Conservation (phyloP, 2,113 vertebrate genomes). For the Pomatorhinus ruficollis region DNA sequence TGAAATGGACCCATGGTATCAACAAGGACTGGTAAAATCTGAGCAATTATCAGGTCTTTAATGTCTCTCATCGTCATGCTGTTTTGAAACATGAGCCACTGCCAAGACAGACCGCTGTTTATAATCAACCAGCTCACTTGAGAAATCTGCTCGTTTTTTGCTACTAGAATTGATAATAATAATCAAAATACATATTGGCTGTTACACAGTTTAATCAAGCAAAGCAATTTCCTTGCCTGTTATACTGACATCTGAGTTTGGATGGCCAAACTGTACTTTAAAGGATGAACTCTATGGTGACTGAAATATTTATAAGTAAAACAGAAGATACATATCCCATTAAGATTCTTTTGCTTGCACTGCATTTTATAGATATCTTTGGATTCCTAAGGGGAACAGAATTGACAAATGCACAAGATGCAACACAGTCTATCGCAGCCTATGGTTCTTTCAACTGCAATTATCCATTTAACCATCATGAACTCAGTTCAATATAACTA, state of each 20-base stretch:
- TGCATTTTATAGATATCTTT: slow-evolving; percentile 16
- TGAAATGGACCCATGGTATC: neutral
- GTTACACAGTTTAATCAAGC: slow-evolving; percentile 43
- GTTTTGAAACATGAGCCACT: neutral
- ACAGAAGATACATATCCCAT: neutral
- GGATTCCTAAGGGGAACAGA: neutral
- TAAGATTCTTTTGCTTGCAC: slow-evolving; percentile 9
- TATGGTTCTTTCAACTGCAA: neutral
- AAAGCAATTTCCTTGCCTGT: slow-evolving; percentile 10
- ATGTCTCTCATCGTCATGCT: neutral
- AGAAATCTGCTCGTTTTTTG: neutral
- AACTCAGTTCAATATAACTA: neutral
- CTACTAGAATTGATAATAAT: slow-evolving; percentile 12
- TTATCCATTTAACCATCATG: neutral
- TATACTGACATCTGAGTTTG: neutral
- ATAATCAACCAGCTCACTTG: neutral
- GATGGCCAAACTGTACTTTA: neutral
- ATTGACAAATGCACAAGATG: neutral
- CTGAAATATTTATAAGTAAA: slow-evolving; percentile 27
- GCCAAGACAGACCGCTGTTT: neutral
- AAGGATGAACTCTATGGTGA: neutral
- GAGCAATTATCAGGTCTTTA: neutral
- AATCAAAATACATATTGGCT: neutral
- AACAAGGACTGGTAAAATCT: neutral
- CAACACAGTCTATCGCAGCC: neutral